Percentiles rank a stretch among this genome's conserved stretches.
Evolutionary conservation across 1,140 invertebrate genomes (phyloP).

Genomic region (Drepana arcuata): DNA sequence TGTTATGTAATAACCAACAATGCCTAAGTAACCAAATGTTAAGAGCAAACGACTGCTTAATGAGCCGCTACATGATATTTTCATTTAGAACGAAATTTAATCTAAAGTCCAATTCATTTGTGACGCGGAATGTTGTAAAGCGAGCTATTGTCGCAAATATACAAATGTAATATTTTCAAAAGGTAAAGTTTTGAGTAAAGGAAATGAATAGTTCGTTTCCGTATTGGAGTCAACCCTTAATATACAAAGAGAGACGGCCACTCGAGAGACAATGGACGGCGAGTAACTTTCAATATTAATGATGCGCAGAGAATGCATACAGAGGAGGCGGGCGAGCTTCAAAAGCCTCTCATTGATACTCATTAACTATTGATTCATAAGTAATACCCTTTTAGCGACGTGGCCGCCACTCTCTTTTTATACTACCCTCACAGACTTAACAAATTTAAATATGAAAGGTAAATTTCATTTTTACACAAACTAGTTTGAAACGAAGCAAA

Average conservation of each 20-base stretch:
- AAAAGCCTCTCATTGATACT: conserved; percentile 63
- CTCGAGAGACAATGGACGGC: conserved; percentile 57
- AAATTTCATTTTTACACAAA: conserved; percentile 39
- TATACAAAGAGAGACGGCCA: conserved; percentile 56
- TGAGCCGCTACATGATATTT: neutral
- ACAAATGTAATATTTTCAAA: conserved; percentile 2
- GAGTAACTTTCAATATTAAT: conserved; percentile 67
- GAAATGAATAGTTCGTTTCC: conserved; percentile 63
- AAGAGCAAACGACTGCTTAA: neutral
- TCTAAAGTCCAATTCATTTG: neutral
- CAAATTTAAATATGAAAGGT: conserved; percentile 60
- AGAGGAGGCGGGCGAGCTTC: conserved; percentile 48
- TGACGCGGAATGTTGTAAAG: neutral
- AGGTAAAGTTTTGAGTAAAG: conserved; percentile 54
- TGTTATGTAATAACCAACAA: conserved; percentile 3
- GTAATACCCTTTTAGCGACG: conserved; percentile 63
- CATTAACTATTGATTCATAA: conserved; percentile 71
- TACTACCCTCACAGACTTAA: conserved; percentile 44
- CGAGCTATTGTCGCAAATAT: neutral
- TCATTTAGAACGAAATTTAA: neutral
- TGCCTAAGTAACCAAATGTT: no score
- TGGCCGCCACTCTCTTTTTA: no score
- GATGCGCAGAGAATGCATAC: conserved; percentile 61
- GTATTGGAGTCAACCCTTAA: conserved; percentile 42
- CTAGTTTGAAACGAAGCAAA: conserved; percentile 15